A percentile compares a stretch with the other conserved stretches of the same genome.
Evolutionary conservation across 2,797 vertebrate species (phyloP).

Genomic region (Pteropus rufus): DNA sequence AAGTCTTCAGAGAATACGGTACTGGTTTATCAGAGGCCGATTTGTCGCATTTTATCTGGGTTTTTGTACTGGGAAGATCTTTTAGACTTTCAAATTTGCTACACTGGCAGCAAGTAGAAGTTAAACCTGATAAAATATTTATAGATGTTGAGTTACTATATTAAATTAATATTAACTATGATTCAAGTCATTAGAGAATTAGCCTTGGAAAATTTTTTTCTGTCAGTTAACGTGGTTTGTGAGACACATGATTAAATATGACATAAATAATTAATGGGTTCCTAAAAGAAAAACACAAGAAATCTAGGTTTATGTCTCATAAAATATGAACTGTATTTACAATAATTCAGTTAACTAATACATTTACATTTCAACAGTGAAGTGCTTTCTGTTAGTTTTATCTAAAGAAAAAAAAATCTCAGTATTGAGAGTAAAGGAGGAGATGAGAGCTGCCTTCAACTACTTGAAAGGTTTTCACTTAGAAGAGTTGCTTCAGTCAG

Average conservation of each 20-base stretch:
- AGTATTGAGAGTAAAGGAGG: neutral
- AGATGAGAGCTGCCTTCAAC: neutral
- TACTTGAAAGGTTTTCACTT: neutral
- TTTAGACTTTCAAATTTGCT: neutral
- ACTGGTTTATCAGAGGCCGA: neutral
- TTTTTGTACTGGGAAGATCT: neutral
- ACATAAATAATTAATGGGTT: slow-evolving; percentile 51
- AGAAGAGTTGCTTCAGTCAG: neutral
- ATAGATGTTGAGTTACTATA: neutral
- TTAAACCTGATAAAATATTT: neutral
- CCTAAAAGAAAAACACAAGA: neutral
- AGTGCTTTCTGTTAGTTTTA: neutral
- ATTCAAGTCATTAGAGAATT: neutral
- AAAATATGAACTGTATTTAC: slow-evolving; percentile 12
- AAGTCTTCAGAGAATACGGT: neutral
- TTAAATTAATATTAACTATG: neutral
- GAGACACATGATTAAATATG: slow-evolving; percentile 26
- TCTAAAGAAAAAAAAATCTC: neutral
- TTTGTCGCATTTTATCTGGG: neutral
- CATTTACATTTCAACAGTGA: neutral
- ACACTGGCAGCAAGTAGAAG: neutral
- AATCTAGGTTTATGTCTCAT: neutral
- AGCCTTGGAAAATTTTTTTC: neutral
- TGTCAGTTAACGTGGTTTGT: neutral
- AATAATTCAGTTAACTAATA: neutral